These are phyloP conservation scores for Gallinago solitaria DNA, from an alignment of 2,797 vertebrate genomes.

Conservation along the genomic window DNA sequence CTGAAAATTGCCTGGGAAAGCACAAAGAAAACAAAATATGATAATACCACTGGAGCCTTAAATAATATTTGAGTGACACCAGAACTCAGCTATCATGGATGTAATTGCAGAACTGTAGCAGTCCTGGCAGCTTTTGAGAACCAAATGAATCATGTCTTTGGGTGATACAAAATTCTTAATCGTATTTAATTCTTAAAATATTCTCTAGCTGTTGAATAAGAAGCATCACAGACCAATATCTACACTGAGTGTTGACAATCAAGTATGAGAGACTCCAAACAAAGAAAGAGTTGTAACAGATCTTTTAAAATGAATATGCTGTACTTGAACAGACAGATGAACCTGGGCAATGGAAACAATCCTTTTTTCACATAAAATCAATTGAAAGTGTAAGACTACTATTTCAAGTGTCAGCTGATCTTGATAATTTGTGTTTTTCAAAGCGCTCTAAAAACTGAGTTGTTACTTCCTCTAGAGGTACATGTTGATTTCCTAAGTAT, in stretches of 20 bases:
- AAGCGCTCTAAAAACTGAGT: not conserved
- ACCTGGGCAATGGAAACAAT: not conserved
- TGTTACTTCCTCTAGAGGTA: not conserved
- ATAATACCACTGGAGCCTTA: not conserved
- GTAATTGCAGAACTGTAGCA: not conserved
- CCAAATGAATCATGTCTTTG: slow-evolving; percentile 1
- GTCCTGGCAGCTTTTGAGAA: not conserved
- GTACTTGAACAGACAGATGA: not conserved
- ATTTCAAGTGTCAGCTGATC: not conserved
- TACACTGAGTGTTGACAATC: not conserved
- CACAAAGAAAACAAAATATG: not conserved
- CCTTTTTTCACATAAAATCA: not conserved
- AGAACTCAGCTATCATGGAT: not conserved
- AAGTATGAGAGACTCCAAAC: not conserved
- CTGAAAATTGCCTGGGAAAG: slow-evolving; percentile 39
- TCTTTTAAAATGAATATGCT: not conserved
- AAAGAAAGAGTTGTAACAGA: not conserved
- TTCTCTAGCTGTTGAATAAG: not conserved
- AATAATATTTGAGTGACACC: slow-evolving; percentile 16
- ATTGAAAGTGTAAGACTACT: not conserved
- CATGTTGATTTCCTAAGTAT: not conserved
- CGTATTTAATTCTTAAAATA: not conserved
- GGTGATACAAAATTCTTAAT: not conserved
- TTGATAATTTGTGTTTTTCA: not conserved
- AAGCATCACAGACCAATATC: not conserved